Conservation (phyloP, 2,888 invertebrate species). For the Agrotis exclamationis region DNA sequence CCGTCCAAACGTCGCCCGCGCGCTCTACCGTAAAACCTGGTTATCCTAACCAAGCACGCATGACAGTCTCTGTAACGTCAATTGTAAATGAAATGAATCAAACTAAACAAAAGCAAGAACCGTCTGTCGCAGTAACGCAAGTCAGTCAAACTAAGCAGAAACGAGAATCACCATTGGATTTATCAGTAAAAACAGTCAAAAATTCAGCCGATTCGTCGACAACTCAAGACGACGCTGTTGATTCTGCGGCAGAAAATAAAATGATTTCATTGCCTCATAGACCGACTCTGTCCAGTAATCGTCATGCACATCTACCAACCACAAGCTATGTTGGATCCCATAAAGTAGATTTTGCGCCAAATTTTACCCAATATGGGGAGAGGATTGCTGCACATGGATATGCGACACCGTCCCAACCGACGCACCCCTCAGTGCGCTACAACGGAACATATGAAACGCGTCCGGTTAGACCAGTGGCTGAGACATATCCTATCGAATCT, state of each 20-base stretch:
- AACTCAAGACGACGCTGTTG: conserved; percentile 92
- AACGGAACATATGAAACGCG: conserved; percentile 82
- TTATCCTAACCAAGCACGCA: conserved; percentile 84
- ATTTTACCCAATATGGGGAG: conserved; percentile 92
- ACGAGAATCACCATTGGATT: conserved; percentile 95
- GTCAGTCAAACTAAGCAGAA: conserved; percentile 89
- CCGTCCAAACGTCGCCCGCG: conserved; percentile 83
- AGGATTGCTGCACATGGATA: conserved; percentile 76
- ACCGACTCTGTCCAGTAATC: conserved; percentile 76
- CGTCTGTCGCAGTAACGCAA: conserved; percentile 92
- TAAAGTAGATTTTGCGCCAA: conserved; percentile 95
- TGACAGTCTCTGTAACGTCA: conserved; percentile 89
- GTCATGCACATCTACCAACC: conserved; percentile 72
- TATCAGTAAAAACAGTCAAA: conserved; percentile 97
- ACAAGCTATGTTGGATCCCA: conserved; percentile 89
- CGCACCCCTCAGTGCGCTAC: conserved; percentile 77
- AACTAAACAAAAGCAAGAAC: conserved; percentile 92
- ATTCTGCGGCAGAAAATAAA: conserved; percentile 85
- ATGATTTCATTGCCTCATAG: conserved; percentile 77
- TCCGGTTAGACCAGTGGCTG: conserved; percentile 71
- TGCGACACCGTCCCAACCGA: conserved; percentile 71
- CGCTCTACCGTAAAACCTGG: conserved; percentile 82
- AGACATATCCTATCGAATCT: conserved; percentile 82
- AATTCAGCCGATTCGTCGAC: conserved; percentile 97
- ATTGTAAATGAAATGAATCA: conserved; percentile 88